These are phyloP conservation scores for Drosophila prostipennis DNA, from an alignment of 2,888 invertebrate species.

Conservation along the genomic window DNA sequence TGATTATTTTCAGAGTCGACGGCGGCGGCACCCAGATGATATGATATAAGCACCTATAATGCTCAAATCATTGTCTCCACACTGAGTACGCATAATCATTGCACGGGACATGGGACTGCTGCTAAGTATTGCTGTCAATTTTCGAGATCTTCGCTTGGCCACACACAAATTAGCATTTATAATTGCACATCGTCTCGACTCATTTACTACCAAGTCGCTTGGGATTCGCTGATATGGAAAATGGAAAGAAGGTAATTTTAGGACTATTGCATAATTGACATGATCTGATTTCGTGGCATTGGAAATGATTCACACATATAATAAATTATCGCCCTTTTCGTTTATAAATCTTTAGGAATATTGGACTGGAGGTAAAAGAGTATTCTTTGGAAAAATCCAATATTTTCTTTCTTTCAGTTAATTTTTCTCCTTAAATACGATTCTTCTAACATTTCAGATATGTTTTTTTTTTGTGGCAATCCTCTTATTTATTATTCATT, in stretches of 20 bases:
- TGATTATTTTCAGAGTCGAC: conserved; percentile 3
- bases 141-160: conserved; percentile 23
- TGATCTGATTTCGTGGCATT: conserved; percentile 10
- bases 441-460: no score
- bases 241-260: conserved; percentile 20
- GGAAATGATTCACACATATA: no score
- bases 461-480: no score
- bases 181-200: conserved; percentile 28
- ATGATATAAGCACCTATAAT: conserved; percentile 30
- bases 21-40: conserved; percentile 11
- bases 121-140: conserved; percentile 13
- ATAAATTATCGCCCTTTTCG: no score
- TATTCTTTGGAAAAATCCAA: no score
- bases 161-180: conserved; percentile 36
- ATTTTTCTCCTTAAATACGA: no score
- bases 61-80: conserved; percentile 22
- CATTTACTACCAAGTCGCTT: conserved; percentile 15
- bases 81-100: conserved; percentile 22
- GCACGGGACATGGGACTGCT: neutral
- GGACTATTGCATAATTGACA: conserved; percentile 19
- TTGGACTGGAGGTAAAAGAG: no score
- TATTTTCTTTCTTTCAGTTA: no score
- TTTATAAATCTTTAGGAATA: no score
- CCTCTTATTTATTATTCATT: no score
- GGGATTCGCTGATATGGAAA: conserved; percentile 10